phyloP scores from a whole-genome alignment of 64 coral and sea anemone species.

The Anthopleura sola region DNA sequence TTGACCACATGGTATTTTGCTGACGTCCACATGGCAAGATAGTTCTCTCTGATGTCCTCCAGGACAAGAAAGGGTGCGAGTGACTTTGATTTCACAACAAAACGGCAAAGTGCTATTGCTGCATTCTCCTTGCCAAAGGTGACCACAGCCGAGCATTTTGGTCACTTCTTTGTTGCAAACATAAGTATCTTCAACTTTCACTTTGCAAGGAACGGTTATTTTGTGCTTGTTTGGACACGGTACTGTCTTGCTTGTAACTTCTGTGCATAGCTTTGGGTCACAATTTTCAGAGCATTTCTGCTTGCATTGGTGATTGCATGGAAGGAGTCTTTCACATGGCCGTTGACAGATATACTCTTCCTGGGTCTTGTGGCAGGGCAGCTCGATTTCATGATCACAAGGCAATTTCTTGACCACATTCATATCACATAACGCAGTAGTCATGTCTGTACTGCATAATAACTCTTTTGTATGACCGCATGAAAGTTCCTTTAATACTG shows the following conservation, averaged over 20 bases:
- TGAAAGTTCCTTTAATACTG: conserved; percentile 16
- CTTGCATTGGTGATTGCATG: conserved; percentile 42
- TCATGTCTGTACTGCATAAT: conserved; percentile 5
- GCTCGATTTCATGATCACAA: conserved; percentile 47
- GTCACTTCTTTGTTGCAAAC: not conserved
- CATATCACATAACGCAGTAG: conserved; percentile 18
- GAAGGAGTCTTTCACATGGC: conserved; percentile 31
- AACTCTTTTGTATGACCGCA: conserved; percentile 43
- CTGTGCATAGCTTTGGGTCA: not conserved
- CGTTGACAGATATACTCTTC: conserved; percentile 3
- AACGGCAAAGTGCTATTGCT: not conserved
- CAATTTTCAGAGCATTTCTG: conserved; percentile 45
- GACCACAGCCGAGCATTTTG: conserved; percentile 16
- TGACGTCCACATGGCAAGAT: conserved; percentile 5
- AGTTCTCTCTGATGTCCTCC: conserved; percentile 30
- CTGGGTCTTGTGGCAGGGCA: conserved; percentile 11
- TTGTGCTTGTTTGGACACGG: conserved; percentile 20
- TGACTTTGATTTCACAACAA: conserved; percentile 4
- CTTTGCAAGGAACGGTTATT: conserved; percentile 19
- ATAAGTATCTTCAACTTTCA: not conserved
- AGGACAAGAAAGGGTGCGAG: conserved; percentile 6
- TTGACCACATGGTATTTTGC: conserved; percentile 1
- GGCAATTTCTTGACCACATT: conserved; percentile 13
- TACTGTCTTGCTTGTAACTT: not conserved
- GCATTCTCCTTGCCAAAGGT: conserved; percentile 32